Conservation (phyloP, 2,888 invertebrate species). For the Linnaemya vulpina region DNA sequence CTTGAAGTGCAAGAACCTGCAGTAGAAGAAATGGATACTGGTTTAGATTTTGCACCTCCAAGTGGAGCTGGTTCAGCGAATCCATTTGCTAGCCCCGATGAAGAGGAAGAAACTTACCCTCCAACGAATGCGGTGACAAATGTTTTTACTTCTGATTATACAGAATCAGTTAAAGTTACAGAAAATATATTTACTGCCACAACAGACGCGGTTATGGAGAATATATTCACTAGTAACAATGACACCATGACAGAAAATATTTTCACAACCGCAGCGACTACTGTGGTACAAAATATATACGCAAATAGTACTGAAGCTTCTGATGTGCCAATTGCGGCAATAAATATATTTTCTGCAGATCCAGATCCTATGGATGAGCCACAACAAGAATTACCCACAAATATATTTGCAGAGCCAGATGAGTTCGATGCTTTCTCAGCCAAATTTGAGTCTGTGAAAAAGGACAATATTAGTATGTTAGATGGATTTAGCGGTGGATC, state of each 20-base stretch:
- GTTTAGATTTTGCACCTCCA: conserved; percentile 79
- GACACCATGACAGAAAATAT: conserved; percentile 72
- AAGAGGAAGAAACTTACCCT: conserved; percentile 78
- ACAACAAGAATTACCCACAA: conserved; percentile 73
- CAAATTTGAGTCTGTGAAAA: conserved; percentile 89
- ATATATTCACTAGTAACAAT: conserved; percentile 44
- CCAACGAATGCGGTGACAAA: conserved; percentile 76
- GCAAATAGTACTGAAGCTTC: conserved; percentile 63
- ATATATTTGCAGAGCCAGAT: conserved; percentile 84
- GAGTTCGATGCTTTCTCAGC: conserved; percentile 95
- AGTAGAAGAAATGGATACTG: conserved; percentile 82
- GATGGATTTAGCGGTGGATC: conserved; percentile 81
- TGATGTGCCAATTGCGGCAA: conserved; percentile 71
- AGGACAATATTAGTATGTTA: conserved; percentile 81
- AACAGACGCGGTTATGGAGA: conserved; percentile 58
- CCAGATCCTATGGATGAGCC: conserved; percentile 79
- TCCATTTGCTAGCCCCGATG: conserved; percentile 84
- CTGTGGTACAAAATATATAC: conserved; percentile 74
- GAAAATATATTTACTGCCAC: conserved; percentile 62
- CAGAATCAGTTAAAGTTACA: conserved; percentile 68
- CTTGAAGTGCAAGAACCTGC: conserved; percentile 71
- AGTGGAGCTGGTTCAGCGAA: conserved; percentile 83
- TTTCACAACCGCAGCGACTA: conserved; percentile 67
- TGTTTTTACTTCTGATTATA: conserved; percentile 77
- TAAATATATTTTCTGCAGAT: conserved; percentile 78